A percentile compares a stretch with the other conserved stretches of the same genome.
Evolutionary conservation across 2,888 invertebrate genomes (phyloP).

Genomic region (Folsomia manolachei): DNA sequence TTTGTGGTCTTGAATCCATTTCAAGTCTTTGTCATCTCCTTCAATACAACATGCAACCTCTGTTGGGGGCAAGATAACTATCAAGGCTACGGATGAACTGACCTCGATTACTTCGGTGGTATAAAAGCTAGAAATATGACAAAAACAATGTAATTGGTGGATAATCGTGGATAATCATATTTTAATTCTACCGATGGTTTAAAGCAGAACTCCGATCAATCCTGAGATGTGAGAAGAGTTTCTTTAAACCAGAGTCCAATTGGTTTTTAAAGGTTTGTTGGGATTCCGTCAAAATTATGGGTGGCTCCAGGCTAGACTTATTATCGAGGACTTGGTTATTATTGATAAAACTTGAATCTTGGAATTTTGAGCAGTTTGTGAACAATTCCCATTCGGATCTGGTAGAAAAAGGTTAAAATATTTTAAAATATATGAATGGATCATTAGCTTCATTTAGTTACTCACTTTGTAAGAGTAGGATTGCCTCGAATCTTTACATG

Average conservation of each 20-base stretch:
- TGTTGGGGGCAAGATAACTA: constrained; percentile 86
- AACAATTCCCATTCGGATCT: constrained; percentile 81
- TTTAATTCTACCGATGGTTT: constrained; percentile 46
- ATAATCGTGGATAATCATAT: background rate
- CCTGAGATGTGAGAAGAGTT: constrained; percentile 46
- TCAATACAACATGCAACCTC: constrained; percentile 85
- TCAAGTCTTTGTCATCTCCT: constrained; percentile 70
- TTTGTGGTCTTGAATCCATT: constrained; percentile 78
- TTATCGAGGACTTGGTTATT: background rate
- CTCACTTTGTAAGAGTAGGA: constrained; percentile 91
- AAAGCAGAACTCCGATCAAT: constrained; percentile 44
- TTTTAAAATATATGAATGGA: constrained; percentile 11
- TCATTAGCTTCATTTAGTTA: constrained; percentile 45
- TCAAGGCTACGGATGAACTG: constrained; percentile 82
- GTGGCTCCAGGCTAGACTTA: too few relatives aligned
- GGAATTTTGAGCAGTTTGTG: too few relatives aligned
- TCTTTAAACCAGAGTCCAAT: constrained; percentile 42
- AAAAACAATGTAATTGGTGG: background rate
- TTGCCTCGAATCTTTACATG: constrained; percentile 90
- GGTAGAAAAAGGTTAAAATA: constrained; percentile 13
- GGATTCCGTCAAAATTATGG: constrained; percentile 33
- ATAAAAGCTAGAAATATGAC: constrained; percentile 64
- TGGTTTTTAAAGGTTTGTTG: constrained; percentile 47
- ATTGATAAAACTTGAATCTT: background rate
- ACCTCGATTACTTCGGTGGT: constrained; percentile 92